Conservation (phyloP, 1,140 invertebrate genomes). For the Drosophila watanabei region DNA sequence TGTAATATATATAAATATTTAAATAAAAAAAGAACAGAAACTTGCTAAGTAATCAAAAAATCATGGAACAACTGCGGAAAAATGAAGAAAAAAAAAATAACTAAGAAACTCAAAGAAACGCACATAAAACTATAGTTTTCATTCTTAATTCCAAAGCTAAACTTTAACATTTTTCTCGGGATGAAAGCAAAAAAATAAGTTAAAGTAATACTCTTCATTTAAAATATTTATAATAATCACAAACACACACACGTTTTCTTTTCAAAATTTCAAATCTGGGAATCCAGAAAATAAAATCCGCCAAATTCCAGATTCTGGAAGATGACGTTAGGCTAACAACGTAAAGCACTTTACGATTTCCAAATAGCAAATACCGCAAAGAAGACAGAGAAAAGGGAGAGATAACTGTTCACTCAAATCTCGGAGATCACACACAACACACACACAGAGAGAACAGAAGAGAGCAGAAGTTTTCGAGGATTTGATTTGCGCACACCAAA, state of each 20-base stretch:
- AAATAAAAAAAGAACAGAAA: background rate
- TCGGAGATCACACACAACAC: slow-evolving; percentile 5
- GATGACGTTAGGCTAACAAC: background rate
- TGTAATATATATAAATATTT: background rate
- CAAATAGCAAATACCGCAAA: background rate
- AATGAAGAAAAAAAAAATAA: background rate
- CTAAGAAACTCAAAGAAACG: background rate
- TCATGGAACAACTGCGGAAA: too few relatives aligned
- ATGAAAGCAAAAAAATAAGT: background rate
- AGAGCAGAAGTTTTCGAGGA: background rate
- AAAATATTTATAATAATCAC: too few relatives aligned
- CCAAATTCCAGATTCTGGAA: background rate
- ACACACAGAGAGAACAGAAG: too few relatives aligned
- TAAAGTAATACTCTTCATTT: background rate
- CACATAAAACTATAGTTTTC: background rate
- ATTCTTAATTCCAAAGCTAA: background rate
- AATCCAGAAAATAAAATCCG: background rate
- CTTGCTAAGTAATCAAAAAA: background rate
- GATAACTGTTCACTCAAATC: background rate
- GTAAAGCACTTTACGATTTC: background rate
- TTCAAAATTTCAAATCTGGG: too few relatives aligned
- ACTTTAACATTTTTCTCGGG: background rate
- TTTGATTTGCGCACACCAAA: slow-evolving; percentile 13
- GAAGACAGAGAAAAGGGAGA: background rate
- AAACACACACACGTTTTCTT: background rate